Percentiles rank a stretch among this genome's conserved stretches.
Evolutionary conservation across 2,113 vertebrate genomes (phyloP).

Genomic region (Atherinomorus stipes): DNA sequence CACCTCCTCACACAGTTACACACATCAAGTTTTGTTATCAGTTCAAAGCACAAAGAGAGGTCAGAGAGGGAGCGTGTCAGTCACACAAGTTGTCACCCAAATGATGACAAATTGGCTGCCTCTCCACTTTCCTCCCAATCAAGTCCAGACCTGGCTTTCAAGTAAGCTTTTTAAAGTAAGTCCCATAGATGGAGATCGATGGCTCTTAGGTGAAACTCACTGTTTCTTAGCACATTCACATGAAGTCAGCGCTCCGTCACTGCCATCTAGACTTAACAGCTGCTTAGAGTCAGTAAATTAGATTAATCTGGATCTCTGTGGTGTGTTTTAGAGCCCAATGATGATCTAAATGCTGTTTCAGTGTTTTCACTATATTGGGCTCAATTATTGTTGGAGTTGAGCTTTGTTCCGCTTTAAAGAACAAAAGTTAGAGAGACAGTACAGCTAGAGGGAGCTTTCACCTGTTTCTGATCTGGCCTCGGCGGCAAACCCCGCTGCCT

Average conservation of each 20-base stretch:
- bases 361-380: slow-evolving; percentile 14
- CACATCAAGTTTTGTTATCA: slow-evolving; percentile 56
- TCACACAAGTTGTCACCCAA: slow-evolving; percentile 75
- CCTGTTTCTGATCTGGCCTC: slow-evolving; percentile 71
- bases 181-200: slow-evolving; percentile 68
- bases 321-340: slow-evolving; percentile 3
- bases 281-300: slow-evolving; percentile 7
- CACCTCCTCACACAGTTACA: slow-evolving; percentile 8
- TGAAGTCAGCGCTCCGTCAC: slow-evolving; percentile 42
- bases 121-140: slow-evolving; percentile 63
- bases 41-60: slow-evolving; percentile 68
- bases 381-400: slow-evolving; percentile 9
- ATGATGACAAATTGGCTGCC: slow-evolving; percentile 77
- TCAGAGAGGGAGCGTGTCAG: slow-evolving; percentile 70
- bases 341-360: background rate
- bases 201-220: slow-evolving; percentile 61
- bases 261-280: background rate
- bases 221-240: slow-evolving; percentile 31
- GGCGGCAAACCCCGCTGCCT: slow-evolving; percentile 27
- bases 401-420: background rate
- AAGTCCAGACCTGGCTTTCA: slow-evolving; percentile 70
- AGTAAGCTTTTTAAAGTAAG: slow-evolving; percentile 1
- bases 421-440: slow-evolving; percentile 9
- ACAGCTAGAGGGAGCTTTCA: slow-evolving; percentile 49
- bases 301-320: slow-evolving; percentile 4